Percentiles rank a stretch among this genome's conserved stretches.
phyloP scores from a whole-genome alignment of 2,888 invertebrate species.

The Drosophila trichaetosa region DNA sequence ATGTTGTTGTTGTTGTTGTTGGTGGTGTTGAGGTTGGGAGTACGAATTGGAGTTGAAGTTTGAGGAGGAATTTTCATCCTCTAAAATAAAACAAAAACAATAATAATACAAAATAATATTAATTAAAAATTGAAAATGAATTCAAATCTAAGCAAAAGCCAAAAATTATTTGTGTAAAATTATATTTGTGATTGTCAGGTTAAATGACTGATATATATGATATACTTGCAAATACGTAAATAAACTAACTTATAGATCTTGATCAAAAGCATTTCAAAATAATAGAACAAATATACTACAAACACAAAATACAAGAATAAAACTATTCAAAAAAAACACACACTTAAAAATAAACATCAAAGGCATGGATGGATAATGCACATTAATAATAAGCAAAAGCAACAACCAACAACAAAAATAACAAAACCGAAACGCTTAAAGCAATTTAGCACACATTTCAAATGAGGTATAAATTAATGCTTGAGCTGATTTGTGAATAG shows the following conservation, averaged over 20 bases:
- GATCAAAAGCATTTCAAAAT: background rate
- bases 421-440: background rate
- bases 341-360: background rate
- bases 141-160: conserved; percentile 17
- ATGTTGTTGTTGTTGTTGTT: conserved; percentile 46
- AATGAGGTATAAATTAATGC: background rate
- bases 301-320: background rate
- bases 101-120: conserved; percentile 50
- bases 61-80: conserved; percentile 82
- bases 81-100: conserved; percentile 68
- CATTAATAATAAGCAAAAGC: background rate
- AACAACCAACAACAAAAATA: conserved; percentile 1
- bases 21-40: conserved; percentile 56
- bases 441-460: background rate
- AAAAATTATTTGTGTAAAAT: background rate
- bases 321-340: conserved; percentile 2
- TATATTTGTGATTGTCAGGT: background rate
- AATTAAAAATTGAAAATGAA: conserved; percentile 31
- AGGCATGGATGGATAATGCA: background rate
- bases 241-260: background rate
- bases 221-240: background rate
- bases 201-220: too few relatives aligned
- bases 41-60: conserved; percentile 68
- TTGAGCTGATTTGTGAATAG: background rate
- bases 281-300: background rate